Evolutionary conservation across 2,888 invertebrate genomes (phyloP).

Genomic region (Catocala nupta): DNA sequence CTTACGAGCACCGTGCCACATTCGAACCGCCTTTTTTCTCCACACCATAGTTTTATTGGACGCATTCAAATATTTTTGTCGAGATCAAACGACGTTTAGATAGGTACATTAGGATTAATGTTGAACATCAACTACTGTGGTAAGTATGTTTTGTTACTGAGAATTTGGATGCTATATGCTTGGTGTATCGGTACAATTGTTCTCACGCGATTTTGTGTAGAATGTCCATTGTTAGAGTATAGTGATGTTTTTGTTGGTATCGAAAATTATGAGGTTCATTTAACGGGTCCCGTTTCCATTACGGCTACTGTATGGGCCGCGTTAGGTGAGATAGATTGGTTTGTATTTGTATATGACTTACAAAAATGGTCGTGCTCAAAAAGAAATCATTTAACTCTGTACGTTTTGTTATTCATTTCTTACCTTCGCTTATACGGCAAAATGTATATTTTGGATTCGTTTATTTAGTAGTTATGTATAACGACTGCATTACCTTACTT

Average conservation of each 20-base stretch:
- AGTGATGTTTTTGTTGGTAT: conserved; percentile 46
- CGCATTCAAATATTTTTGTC: conserved; percentile 86
- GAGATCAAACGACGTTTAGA: conserved; percentile 85
- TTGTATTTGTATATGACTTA: background rate
- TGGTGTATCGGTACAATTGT: conserved; percentile 53
- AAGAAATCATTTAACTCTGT: no score
- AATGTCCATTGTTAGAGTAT: conserved; percentile 56
- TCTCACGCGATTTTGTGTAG: conserved; percentile 62
- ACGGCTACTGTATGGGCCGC: conserved; percentile 14
- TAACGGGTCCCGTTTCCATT: conserved; percentile 11
- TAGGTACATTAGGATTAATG: conserved; percentile 86
- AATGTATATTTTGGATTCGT: no score
- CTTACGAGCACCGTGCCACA: conserved; percentile 77
- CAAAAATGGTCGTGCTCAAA: background rate
- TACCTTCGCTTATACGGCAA: no score
- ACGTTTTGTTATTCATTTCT: no score
- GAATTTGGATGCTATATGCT: conserved; percentile 61
- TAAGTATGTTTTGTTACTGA: conserved; percentile 61
- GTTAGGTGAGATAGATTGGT: conserved; percentile 9
- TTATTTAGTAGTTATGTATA: no score
- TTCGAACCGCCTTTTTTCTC: conserved; percentile 75
- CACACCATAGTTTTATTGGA: conserved; percentile 81
- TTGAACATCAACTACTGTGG: conserved; percentile 78
- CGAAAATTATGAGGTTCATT: conserved; percentile 20
- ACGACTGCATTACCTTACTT: no score